Evolutionary conservation across 2,113 vertebrate species (phyloP).

Genomic region (Albula glossodonta): DNA sequence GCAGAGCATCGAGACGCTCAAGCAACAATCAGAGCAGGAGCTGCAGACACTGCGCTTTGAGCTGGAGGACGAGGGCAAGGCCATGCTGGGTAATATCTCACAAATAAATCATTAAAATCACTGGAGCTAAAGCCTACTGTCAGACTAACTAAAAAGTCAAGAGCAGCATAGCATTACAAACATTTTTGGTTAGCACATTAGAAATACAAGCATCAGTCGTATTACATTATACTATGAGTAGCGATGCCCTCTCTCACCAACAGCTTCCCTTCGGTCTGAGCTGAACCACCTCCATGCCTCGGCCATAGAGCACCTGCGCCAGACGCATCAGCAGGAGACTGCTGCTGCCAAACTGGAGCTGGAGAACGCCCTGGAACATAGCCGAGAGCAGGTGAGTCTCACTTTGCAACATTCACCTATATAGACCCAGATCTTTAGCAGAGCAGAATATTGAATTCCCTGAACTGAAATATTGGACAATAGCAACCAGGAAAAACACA

Average conservation of each 20-base stretch:
- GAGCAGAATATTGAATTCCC: background rate
- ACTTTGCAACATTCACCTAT: background rate
- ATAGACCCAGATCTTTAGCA: background rate
- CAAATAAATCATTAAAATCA: background rate
- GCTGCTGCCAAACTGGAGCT: slow-evolving; percentile 82
- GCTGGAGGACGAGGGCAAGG: slow-evolving; percentile 95
- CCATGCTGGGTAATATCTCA: slow-evolving; percentile 86
- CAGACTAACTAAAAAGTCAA: background rate
- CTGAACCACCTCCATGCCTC: slow-evolving; percentile 94
- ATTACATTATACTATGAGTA: background rate
- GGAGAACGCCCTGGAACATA: slow-evolving; percentile 84
- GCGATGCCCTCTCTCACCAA: background rate
- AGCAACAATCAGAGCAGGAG: slow-evolving; percentile 92
- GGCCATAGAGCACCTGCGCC: slow-evolving; percentile 88
- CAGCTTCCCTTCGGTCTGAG: slow-evolving; percentile 93
- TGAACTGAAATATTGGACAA: background rate
- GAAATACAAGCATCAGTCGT: background rate
- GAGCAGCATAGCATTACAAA: background rate
- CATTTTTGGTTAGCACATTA: background rate
- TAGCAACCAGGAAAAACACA: background rate
- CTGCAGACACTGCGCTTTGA: slow-evolving; percentile 95
- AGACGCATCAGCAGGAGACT: slow-evolving; percentile 89
- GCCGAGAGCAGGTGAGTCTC: slow-evolving; percentile 79
- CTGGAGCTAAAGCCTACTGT: background rate
- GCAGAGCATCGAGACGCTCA: slow-evolving; percentile 90